Evolutionary conservation across 2,113 vertebrate genomes (phyloP).

Genomic region (Corydoras maculifer): DNA sequence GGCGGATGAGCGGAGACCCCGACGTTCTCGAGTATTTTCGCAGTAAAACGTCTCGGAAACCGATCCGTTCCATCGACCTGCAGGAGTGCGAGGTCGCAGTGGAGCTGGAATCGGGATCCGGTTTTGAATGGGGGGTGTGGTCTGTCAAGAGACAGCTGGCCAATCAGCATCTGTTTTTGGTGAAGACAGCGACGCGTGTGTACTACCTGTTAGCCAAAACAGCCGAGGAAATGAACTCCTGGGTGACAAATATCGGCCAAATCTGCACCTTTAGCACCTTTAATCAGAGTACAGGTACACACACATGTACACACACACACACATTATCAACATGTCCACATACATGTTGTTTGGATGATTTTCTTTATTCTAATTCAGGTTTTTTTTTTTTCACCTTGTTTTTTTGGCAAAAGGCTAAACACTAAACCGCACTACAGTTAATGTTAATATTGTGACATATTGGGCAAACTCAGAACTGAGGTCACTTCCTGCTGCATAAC

Average conservation of each 20-base stretch:
- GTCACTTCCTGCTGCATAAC: too few relatives aligned
- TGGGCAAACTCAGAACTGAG: too few relatives aligned
- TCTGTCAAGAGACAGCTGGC: slow-evolving; percentile 82
- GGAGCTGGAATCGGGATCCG: slow-evolving; percentile 56
- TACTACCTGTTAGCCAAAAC: slow-evolving; percentile 97
- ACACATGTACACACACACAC: neutral
- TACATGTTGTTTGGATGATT: too few relatives aligned
- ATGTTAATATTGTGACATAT: too few relatives aligned
- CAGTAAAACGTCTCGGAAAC: slow-evolving; percentile 82
- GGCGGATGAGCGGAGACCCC: slow-evolving; percentile 88
- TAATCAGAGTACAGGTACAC: slow-evolving; percentile 76
- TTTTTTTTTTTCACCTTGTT: too few relatives aligned
- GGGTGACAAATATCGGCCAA: slow-evolving; percentile 87
- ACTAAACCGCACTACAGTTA: too few relatives aligned
- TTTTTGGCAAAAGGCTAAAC: too few relatives aligned
- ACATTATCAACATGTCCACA: neutral
- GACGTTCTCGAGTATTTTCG: slow-evolving; percentile 95
- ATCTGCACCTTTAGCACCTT: slow-evolving; percentile 83
- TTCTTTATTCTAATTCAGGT: too few relatives aligned
- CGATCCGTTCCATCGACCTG: slow-evolving; percentile 88
- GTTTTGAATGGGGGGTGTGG: slow-evolving; percentile 50
- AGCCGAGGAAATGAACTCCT: slow-evolving; percentile 89
- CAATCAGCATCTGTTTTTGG: slow-evolving; percentile 86
- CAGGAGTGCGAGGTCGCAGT: slow-evolving; percentile 86
- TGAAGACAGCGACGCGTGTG: slow-evolving; percentile 82